A percentile compares a stretch with the other conserved stretches of the same genome.
These are phyloP conservation scores for Agrotis segetum DNA, from an alignment of 2,888 invertebrate species.

Conservation along the genomic window DNA sequence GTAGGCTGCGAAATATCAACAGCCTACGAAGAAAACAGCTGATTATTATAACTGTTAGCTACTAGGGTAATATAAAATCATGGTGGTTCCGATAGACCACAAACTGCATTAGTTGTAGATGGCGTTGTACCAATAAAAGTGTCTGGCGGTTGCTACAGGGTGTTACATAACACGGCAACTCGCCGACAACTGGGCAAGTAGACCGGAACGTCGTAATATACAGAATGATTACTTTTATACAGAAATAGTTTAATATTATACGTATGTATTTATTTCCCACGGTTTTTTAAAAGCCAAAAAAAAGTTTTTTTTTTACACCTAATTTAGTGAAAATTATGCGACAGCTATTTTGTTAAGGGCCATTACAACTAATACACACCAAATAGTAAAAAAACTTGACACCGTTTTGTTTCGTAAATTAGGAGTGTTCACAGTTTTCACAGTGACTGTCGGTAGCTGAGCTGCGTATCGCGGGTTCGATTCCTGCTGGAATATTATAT, in stretches of 20 bases:
- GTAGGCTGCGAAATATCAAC: neutral
- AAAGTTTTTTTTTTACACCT: neutral
- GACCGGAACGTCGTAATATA: slow-evolving; percentile 83
- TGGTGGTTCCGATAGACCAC: slow-evolving; percentile 39
- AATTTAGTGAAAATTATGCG: no score
- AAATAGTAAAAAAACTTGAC: no score
- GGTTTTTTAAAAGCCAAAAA: neutral
- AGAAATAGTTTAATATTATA: slow-evolving; percentile 31
- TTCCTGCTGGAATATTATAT: no score
- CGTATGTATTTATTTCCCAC: slow-evolving; percentile 15
- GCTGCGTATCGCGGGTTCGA: no score
- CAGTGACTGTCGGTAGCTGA: no score
- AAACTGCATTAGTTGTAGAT: slow-evolving; percentile 62
- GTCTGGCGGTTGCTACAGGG: slow-evolving; percentile 80
- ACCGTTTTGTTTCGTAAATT: no score
- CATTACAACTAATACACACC: no score
- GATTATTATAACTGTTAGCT: slow-evolving; percentile 38
- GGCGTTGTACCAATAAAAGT: slow-evolving; percentile 72
- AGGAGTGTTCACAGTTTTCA: no score
- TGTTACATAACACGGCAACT: slow-evolving; percentile 83
- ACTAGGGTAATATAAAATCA: slow-evolving; percentile 52
- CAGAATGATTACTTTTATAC: slow-evolving; percentile 71
- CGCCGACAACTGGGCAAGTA: slow-evolving; percentile 80
- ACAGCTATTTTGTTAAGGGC: no score
- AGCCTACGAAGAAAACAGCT: slow-evolving; percentile 42